These are phyloP conservation scores for Paralichthys olivaceus DNA, from an alignment of 2,113 vertebrate genomes.

Conservation along the genomic window DNA sequence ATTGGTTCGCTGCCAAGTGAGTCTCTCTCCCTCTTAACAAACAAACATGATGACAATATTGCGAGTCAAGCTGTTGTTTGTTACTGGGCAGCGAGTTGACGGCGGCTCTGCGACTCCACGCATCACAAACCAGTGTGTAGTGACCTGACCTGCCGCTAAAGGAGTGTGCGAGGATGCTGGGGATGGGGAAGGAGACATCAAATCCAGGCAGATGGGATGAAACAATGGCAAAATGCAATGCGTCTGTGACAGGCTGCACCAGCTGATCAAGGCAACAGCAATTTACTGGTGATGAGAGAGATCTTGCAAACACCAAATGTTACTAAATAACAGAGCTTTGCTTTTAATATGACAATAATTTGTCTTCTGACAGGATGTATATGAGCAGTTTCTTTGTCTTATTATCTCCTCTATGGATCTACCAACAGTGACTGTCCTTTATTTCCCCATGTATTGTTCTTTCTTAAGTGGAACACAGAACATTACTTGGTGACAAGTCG, in stretches of 20 bases:
- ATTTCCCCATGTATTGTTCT: slow-evolving; percentile 60
- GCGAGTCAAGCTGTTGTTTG: slow-evolving; percentile 77
- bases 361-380: slow-evolving; percentile 66
- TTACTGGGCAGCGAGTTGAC: slow-evolving; percentile 64
- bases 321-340: slow-evolving; percentile 68
- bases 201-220: slow-evolving; percentile 80
- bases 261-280: slow-evolving; percentile 63
- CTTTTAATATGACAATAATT: slow-evolving; percentile 66
- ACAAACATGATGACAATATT: slow-evolving; percentile 73
- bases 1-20: slow-evolving; percentile 65
- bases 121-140: slow-evolving; percentile 59
- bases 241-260: slow-evolving; percentile 64
- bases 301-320: slow-evolving; percentile 73
- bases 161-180: slow-evolving; percentile 77
- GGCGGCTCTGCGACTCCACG: slow-evolving; percentile 51
- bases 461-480: slow-evolving; percentile 69
- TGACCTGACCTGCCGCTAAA: slow-evolving; percentile 88
- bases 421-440: slow-evolving; percentile 53
- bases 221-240: slow-evolving; percentile 55
- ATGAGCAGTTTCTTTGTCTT: slow-evolving; percentile 50
- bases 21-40: slow-evolving; percentile 66
- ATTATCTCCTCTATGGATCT: slow-evolving; percentile 52
- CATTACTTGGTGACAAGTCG: slow-evolving; percentile 65
- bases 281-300: slow-evolving; percentile 58
- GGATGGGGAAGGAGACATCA: slow-evolving; percentile 89